Conservation (phyloP, 2,888 invertebrate genomes). For the Noctua pronuba region DNA sequence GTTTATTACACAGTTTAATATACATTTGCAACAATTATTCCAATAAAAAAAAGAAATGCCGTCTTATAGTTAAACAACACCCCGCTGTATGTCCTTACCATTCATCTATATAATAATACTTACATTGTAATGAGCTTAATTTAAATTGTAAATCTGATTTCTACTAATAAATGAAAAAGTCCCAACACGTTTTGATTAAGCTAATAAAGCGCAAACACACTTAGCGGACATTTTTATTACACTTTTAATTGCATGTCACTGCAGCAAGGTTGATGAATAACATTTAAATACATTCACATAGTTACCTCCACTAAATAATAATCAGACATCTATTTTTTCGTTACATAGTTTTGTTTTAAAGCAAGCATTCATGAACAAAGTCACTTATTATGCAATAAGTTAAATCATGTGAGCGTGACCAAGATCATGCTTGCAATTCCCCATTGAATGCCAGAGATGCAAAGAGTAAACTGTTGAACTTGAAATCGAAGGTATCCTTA, state of each 20-base stretch:
- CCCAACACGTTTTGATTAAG: not conserved
- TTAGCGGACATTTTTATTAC: constrained; percentile 44
- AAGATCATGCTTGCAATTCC: constrained; percentile 32
- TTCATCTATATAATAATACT: not conserved
- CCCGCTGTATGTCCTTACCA: not conserved
- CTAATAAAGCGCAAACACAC: constrained; percentile 34
- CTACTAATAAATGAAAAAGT: not conserved
- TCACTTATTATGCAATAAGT: constrained; percentile 22
- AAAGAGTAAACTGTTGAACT: constrained; percentile 30
- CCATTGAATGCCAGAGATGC: constrained; percentile 33
- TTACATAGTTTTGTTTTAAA: constrained; percentile 19
- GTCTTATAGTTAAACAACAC: not conserved
- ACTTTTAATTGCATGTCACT: constrained; percentile 66
- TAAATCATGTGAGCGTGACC: constrained; percentile 21
- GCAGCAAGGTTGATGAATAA: constrained; percentile 68
- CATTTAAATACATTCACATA: constrained; percentile 66
- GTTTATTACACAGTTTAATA: too few relatives aligned
- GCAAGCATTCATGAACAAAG: constrained; percentile 6
- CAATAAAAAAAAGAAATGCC: not conserved
- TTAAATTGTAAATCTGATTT: constrained; percentile 14
- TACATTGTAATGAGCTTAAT: not conserved
- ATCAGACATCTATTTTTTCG: constrained; percentile 42
- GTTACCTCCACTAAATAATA: constrained; percentile 61
- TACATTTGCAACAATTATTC: not conserved
- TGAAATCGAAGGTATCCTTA: constrained; percentile 7